Base-by-base conservation (phyloP, 1,140 invertebrate species). In the Apis florea region DNA sequence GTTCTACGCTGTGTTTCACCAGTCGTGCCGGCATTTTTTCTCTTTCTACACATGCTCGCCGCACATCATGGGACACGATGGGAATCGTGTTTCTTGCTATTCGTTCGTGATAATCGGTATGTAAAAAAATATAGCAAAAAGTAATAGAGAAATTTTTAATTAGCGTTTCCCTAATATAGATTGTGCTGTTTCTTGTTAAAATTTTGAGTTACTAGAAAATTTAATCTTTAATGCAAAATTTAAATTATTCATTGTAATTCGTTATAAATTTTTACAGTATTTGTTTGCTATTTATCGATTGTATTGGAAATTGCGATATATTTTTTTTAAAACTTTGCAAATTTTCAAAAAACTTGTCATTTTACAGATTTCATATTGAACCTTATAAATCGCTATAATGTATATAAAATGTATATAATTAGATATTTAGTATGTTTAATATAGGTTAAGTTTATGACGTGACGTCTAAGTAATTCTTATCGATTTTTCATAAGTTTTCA, bases 1-100 rank as follows among this genome's bases (percentile, higher is more conserved):
- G 82, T 86, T 83, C 86, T 76, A 84, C 78, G 84, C 78, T 71
- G 72, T 76, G 78, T 84, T 87, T 79, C 85, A 63, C 47, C 17
- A 26, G 47, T n/a, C 2, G 26, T 51, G 19, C 31, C 19, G 40
- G 6, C 24, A 53, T 66, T 63, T 54, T 67, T 74, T 56, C 49
- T 64, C 49, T 51, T 59, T 59, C 31, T 49, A 67, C 54, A 21
- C 10, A 21, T 53, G 19, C 10, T 13, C 56, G 83, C 59, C 24
- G 1, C 19, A 47, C 24, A 31, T 13, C 58, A 47, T 40, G 47
- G 49, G 59, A 64, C 67, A 63, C 40, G 8, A 49, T 67, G 74
- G 74, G 70, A 61, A 31, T 58, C 51, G 56, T n/a, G 49, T 40
- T 76, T 51, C 49, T 40, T n/a, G 15, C 17, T 49, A 54, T 61